Percentiles rank a stretch among this genome's conserved stretches.
Conservation (phyloP, 2,888 invertebrate species). For the Ornithoptera alexandrae region DNA sequence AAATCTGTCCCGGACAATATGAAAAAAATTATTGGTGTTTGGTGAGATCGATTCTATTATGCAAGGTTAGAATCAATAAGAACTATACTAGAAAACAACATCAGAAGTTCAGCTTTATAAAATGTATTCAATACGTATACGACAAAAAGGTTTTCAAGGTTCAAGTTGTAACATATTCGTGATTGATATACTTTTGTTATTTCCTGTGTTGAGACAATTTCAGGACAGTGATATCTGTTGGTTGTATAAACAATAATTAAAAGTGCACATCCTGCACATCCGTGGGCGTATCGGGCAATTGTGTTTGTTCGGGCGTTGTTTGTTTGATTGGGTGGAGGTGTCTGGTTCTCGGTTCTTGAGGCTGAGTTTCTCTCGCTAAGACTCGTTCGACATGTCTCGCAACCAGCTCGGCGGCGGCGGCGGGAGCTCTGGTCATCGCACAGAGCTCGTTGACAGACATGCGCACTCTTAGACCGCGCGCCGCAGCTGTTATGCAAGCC, state of each 20-base stretch:
- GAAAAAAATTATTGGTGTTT: constrained; percentile 44
- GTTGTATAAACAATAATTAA: constrained; percentile 45
- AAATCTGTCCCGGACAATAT: constrained; percentile 53
- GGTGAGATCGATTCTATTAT: constrained; percentile 57
- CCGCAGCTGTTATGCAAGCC: constrained; percentile 85
- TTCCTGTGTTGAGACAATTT: background rate
- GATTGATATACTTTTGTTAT: no score
- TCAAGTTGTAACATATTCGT: no score
- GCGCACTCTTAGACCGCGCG: constrained; percentile 78
- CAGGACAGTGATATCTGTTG: background rate
- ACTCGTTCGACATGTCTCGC: constrained; percentile 81
- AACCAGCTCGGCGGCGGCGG: constrained; percentile 75
- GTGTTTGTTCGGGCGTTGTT: constrained; percentile 57
- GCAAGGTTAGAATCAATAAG: constrained; percentile 35
- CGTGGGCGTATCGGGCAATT: constrained; percentile 81
- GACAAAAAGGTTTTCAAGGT: background rate
- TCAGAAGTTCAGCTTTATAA: background rate
- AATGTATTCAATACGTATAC: background rate
- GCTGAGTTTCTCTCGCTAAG: constrained; percentile 78
- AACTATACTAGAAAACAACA: constrained; percentile 6
- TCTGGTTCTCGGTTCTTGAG: constrained; percentile 62
- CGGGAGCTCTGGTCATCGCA: constrained; percentile 71
- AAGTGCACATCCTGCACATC: constrained; percentile 83
- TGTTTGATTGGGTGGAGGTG: constrained; percentile 57
- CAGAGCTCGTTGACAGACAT: constrained; percentile 70